Evolutionary conservation across 2,113 vertebrate species (phyloP), one percentile per base, ranked within the genome.

Genomic region (Alectura lathami): DNA sequence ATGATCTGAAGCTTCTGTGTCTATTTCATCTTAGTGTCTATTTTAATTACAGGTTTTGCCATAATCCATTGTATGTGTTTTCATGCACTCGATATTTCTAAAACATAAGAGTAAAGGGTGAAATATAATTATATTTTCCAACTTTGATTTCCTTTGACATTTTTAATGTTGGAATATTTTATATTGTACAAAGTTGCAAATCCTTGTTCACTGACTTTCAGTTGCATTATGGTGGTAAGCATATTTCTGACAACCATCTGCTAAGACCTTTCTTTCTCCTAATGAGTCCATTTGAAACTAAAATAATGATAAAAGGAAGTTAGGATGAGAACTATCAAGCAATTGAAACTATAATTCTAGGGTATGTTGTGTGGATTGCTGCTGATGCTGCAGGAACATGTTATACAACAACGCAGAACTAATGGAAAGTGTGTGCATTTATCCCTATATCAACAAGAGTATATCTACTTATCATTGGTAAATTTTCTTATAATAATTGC

Each of bases 201-300:
- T 67, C 67, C 80, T 94, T 26, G 3, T 72, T 91, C 29, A 40
- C 2, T 45, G 94, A 91, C 77, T 94, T 66, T 90, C 91, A 86
- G 6, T 87, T 96, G 75, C 70, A 87, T 95, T 94, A 94, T 30
- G 3, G 63, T 83, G 70, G 93, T 96, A 98, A 97, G 82, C 92
- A 97, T 50, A 95, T 97, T 97, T 96, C 91, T 97, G 91, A 95
- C 85, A 97, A 82, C 86, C 51, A 70, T 97, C 95, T 98, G 93
- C 86, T 98, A 97, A 78, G 66, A 92, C 21, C 11, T 36, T 93
- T 74, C 62, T 89, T 95, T 92, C 85, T 96, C 50, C 77, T 96
- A 92, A 96, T 97, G 40, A 0, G 42, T 51, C 60, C 53, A 91
- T 94, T 96, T 96, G 72, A 97, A 97, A 97, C 86, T 96, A 95